Evolutionary conservation across 1,140 invertebrate genomes (phyloP).

Genomic region (Drosophila rhopaloa): DNA sequence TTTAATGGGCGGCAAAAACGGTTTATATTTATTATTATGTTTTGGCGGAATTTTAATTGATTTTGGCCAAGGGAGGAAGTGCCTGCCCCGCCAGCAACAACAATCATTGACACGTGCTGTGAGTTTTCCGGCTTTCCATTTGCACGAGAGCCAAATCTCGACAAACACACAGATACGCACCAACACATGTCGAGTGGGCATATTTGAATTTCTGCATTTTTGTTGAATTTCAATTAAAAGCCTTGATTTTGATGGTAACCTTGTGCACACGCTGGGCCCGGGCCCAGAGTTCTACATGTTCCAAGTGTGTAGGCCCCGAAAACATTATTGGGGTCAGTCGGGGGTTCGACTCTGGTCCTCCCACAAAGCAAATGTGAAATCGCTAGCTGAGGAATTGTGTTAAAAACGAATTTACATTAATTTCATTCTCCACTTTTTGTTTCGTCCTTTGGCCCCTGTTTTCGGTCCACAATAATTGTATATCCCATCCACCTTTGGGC

Average conservation of each 20-base stretch:
- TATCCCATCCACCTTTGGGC: constrained; percentile 29
- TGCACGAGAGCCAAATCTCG: constrained; percentile 36
- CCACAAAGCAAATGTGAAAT: constrained; percentile 71
- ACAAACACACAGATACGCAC: constrained; percentile 26
- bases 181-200: constrained; percentile 13
- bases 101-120: constrained; percentile 48
- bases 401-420: constrained; percentile 79
- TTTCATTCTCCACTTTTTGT: constrained; percentile 60
- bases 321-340: constrained; percentile 44
- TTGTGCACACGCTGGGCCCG: constrained; percentile 63
- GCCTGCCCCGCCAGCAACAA: constrained; percentile 17
- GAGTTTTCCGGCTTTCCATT: constrained; percentile 38
- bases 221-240: constrained; percentile 82
- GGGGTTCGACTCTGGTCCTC: constrained; percentile 12
- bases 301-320: constrained; percentile 13
- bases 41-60: constrained; percentile 60
- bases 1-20: constrained; percentile 24
- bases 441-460: constrained; percentile 37
- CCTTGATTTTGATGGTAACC: constrained; percentile 78
- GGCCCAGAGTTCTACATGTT: constrained; percentile 2
- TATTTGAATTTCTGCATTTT: constrained; percentile 65
- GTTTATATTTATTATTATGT: constrained; percentile 45
- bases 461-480: constrained; percentile 49
- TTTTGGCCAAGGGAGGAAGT: constrained; percentile 11
- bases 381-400: constrained; percentile 68